These are phyloP conservation scores for Motacilla tschutschensis DNA, from an alignment of 2,113 vertebrate species.

Conservation along the genomic window DNA sequence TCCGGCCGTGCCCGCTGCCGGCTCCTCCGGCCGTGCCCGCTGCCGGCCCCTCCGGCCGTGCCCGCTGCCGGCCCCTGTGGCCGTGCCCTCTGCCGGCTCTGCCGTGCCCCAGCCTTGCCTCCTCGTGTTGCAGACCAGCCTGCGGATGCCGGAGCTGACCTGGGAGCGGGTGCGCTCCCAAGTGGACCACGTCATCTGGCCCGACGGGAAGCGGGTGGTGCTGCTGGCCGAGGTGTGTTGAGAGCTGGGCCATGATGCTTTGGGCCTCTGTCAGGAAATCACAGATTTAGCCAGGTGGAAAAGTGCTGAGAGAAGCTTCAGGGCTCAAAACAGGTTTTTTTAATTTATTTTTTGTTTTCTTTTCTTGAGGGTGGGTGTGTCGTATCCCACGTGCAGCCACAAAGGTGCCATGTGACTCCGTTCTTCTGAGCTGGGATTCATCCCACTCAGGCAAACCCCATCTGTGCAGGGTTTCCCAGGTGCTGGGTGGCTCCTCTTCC, in stretches of 20 bases:
- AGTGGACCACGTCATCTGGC: conserved; percentile 98
- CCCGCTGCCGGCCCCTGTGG: no score
- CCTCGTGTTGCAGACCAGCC: conserved; percentile 82
- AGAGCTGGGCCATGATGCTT: fast-evolving
- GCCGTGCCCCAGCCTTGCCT: neutral
- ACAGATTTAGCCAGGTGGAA: neutral
- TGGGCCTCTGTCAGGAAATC: neutral
- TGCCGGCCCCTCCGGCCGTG: no score
- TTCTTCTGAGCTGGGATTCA: neutral
- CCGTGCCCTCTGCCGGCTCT: fast-evolving
- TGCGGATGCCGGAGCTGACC: conserved; percentile 94
- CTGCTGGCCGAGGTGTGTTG: conserved; percentile 89
- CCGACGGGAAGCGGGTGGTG: conserved; percentile 93
- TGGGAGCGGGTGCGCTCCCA: conserved; percentile 98
- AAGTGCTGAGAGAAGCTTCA: neutral
- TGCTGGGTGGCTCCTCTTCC: neutral
- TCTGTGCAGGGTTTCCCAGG: neutral
- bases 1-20: no score
- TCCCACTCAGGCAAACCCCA: neutral
- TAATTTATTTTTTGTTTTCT: neutral
- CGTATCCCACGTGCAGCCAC: neutral
- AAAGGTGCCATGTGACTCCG: neutral
- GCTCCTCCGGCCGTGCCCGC: no score
- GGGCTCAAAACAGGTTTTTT: neutral
- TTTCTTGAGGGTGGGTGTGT: neutral